phyloP scores from a whole-genome alignment of 2,888 invertebrate species.

The Drosophila kambysellisi region DNA sequence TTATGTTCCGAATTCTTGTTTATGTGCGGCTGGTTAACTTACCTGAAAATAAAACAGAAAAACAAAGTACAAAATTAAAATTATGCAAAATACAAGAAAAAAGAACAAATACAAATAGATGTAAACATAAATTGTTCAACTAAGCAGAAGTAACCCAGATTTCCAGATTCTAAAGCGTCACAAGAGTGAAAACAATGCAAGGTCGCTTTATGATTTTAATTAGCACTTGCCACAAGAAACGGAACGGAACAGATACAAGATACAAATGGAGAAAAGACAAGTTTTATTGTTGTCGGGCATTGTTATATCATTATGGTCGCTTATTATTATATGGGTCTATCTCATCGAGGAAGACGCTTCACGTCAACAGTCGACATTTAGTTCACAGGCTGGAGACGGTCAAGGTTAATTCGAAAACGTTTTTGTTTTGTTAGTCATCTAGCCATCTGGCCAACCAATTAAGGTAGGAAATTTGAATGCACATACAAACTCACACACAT shows the following conservation, averaged over 20 bases:
- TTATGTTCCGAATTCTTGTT: neutral
- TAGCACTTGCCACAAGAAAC: slow-evolving; percentile 32
- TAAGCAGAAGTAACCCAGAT: slow-evolving; percentile 5
- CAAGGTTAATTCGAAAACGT: slow-evolving; percentile 38
- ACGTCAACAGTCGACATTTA: neutral
- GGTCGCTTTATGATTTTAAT: slow-evolving; percentile 30
- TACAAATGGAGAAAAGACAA: slow-evolving; percentile 43
- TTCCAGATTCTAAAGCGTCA: slow-evolving; percentile 35
- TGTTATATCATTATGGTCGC: slow-evolving; percentile 26
- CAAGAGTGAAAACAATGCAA: slow-evolving; percentile 39
- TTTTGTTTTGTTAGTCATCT: neutral
- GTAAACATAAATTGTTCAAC: slow-evolving; percentile 27
- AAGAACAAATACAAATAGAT: slow-evolving; percentile 38
- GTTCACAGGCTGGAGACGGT: slow-evolving; percentile 44
- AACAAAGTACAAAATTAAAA: slow-evolving; percentile 1
- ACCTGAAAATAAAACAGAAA: slow-evolving; percentile 59
- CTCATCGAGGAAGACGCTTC: slow-evolving; percentile 1
- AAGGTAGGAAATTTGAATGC: neutral
- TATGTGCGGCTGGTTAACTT: neutral
- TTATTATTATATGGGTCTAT: slow-evolving; percentile 20
- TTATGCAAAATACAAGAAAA: slow-evolving; percentile 14
- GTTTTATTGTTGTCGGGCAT: slow-evolving; percentile 37
- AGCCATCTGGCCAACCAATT: neutral
- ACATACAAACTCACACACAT: neutral
- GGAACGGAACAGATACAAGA: slow-evolving; percentile 31